Evolutionary conservation across 2,888 invertebrate species (phyloP).

Genomic region (Drosophila ezoana): DNA sequence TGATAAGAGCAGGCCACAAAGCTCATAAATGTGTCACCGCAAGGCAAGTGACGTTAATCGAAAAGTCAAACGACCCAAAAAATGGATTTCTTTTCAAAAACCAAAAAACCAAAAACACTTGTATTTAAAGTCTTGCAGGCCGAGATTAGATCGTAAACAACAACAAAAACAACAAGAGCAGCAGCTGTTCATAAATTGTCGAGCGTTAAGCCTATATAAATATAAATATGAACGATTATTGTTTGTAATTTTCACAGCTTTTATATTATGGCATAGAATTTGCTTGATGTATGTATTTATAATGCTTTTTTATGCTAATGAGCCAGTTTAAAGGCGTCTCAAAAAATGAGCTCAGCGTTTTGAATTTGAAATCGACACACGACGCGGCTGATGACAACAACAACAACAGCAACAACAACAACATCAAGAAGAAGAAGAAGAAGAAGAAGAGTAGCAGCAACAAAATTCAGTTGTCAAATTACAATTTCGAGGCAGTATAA

Average conservation of each 20-base stretch:
- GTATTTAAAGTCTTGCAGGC: conserved; percentile 9
- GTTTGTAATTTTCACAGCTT: conserved; percentile 56
- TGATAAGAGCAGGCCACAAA: conserved; percentile 59
- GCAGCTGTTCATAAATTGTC: conserved; percentile 17
- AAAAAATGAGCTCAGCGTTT: conserved; percentile 79
- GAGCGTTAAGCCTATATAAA: conserved; percentile 13
- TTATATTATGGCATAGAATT: conserved; percentile 17
- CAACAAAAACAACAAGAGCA: neutral
- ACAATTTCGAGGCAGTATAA: conserved; percentile 45
- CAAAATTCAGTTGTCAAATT: conserved; percentile 49
- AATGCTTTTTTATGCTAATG: conserved; percentile 74
- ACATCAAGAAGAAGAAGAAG: conserved; percentile 6
- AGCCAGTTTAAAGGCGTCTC: conserved; percentile 60
- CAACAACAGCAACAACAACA: conserved; percentile 22
- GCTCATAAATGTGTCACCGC: conserved; percentile 71
- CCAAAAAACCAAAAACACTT: conserved; percentile 5
- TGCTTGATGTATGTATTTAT: conserved; percentile 56
- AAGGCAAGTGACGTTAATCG: conserved; percentile 51
- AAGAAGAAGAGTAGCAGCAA: conserved; percentile 3
- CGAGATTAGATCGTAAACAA: conserved; percentile 26
- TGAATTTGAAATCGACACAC: conserved; percentile 60
- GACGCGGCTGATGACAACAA: conserved; percentile 30
- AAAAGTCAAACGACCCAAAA: conserved; percentile 15
- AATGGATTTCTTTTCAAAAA: conserved; percentile 24
- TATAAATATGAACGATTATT: conserved; percentile 38